These are phyloP conservation scores for Trididemnum miniatum DNA, from an alignment of 23 tunicate genomes.

Conservation along the genomic window DNA sequence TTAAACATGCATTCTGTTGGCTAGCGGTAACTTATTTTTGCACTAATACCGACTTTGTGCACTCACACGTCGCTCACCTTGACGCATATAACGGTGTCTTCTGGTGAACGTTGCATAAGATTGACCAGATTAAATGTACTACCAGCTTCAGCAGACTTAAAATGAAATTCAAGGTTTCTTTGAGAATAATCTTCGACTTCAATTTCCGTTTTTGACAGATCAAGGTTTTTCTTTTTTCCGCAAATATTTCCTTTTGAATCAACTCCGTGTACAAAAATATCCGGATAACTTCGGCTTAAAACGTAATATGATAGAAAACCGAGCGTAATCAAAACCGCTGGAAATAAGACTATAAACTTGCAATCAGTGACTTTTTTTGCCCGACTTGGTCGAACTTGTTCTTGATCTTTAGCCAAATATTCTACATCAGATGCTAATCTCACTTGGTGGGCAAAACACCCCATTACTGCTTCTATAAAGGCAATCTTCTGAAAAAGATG, in stretches of 20 bases:
- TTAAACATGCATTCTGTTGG: too few relatives aligned
- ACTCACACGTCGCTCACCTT: background rate
- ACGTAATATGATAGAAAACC: background rate
- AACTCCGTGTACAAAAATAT: background rate
- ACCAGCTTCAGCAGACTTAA: background rate
- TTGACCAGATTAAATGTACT: background rate
- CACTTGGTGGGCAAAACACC: too few relatives aligned
- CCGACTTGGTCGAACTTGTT: background rate
- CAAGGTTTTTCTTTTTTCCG: conserved; percentile 16
- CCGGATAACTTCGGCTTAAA: background rate
- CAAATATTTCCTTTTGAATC: conserved; percentile 21
- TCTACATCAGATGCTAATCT: too few relatives aligned
- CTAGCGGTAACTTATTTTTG: too few relatives aligned
- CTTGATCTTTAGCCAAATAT: too few relatives aligned
- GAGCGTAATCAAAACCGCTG: background rate
- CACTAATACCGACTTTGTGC: too few relatives aligned
- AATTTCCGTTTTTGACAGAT: background rate
- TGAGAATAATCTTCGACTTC: background rate
- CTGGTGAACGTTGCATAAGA: background rate
- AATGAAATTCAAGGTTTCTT: background rate
- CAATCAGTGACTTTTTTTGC: background rate
- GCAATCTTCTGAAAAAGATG: too few relatives aligned
- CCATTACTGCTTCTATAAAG: too few relatives aligned
- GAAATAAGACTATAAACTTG: background rate
- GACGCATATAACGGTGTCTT: background rate